These are phyloP conservation scores for Eristalinus sepulchralis DNA, from an alignment of 2,888 invertebrate genomes.

Conservation along the genomic window DNA sequence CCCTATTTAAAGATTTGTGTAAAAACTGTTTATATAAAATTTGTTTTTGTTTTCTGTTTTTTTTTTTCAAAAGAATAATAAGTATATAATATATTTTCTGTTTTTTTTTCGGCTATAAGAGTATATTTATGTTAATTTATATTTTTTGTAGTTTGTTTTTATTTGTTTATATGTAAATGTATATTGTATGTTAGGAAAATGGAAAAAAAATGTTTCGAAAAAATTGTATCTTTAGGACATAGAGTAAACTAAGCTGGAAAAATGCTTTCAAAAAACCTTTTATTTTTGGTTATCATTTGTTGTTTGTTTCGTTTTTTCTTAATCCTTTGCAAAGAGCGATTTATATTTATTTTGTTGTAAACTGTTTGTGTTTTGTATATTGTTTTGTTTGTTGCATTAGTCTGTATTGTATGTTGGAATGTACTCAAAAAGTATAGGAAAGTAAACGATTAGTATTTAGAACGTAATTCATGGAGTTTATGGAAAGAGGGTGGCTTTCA, in stretches of 20 bases:
- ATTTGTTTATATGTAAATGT: constrained; percentile 59
- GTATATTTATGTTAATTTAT: constrained; percentile 49
- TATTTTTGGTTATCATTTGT: neutral
- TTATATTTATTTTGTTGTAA: constrained; percentile 44
- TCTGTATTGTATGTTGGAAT: constrained; percentile 45
- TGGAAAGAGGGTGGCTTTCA: neutral
- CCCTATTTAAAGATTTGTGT: constrained; percentile 56
- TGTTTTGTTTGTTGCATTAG: constrained; percentile 54
- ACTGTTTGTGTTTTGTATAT: constrained; percentile 26
- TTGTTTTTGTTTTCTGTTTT: constrained; percentile 26
- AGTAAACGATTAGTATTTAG: neutral
- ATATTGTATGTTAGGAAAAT: constrained; percentile 68
- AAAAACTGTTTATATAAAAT: constrained; percentile 53
- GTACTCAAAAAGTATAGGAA: constrained; percentile 17
- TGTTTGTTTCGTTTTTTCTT: constrained; percentile 19
- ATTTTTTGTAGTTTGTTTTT: constrained; percentile 50
- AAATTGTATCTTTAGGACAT: constrained; percentile 61
- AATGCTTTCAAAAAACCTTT: constrained; percentile 20
- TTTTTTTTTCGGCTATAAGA: constrained; percentile 61
- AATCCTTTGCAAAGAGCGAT: constrained; percentile 56
- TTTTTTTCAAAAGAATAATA: constrained; percentile 47
- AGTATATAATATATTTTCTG: constrained; percentile 52
- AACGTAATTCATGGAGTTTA: neutral
- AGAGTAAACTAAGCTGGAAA: constrained; percentile 66
- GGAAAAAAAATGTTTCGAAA: constrained; percentile 67